Evolutionary conservation across 2,797 vertebrate species (phyloP).

Genomic region (Mormyrops attenuatus): DNA sequence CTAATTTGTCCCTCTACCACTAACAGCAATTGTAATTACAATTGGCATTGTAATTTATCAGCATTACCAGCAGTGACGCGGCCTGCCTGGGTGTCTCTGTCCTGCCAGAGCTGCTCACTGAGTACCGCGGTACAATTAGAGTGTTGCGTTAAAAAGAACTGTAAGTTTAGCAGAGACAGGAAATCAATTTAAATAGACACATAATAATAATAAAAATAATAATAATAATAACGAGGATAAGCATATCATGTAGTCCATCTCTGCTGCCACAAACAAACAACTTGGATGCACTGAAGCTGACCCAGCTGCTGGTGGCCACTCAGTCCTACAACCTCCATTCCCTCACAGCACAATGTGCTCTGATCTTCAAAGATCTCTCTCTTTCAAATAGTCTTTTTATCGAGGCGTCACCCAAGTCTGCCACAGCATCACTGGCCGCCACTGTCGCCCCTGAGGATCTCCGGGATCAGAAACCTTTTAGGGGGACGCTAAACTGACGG

Average conservation of each 20-base stretch:
- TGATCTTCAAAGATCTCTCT: neutral
- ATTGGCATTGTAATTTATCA: slow-evolving; percentile 37
- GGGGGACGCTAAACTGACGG: neutral
- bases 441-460: neutral
- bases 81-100: slow-evolving; percentile 28
- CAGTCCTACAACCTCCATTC: neutral
- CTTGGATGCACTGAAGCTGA: neutral
- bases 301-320: neutral
- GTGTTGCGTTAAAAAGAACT: slow-evolving; percentile 13
- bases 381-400: slow-evolving; percentile 10
- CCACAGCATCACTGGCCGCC: neutral
- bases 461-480: neutral
- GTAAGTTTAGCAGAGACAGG: neutral
- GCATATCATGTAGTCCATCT: neutral
- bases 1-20: slow-evolving; percentile 30
- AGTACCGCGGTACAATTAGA: slow-evolving; percentile 37
- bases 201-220: neutral
- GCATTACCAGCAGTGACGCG: slow-evolving; percentile 38
- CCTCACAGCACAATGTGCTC: neutral
- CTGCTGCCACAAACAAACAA: neutral
- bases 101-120: slow-evolving; percentile 25
- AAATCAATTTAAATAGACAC: neutral
- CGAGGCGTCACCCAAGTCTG: neutral
- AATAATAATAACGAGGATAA: neutral
- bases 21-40: slow-evolving; percentile 37